Conservation (phyloP, 2,888 invertebrate species). For the Lasioglossum vierecki region DNA sequence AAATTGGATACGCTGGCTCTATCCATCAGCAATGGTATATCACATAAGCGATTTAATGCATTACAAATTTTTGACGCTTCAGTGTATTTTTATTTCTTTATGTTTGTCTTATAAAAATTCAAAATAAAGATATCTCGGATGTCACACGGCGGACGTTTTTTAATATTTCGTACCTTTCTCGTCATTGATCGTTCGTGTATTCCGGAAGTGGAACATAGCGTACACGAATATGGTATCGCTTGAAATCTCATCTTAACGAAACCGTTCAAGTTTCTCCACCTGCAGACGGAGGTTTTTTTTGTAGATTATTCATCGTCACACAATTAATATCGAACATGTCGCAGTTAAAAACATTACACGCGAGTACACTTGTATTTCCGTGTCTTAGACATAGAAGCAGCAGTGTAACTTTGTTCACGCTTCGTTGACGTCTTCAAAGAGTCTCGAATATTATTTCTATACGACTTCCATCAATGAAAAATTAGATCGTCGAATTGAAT, state of each 20-base stretch:
- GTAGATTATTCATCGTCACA: constrained; percentile 32
- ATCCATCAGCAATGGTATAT: constrained; percentile 70
- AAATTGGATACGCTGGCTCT: constrained; percentile 68
- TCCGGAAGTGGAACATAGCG: constrained; percentile 48
- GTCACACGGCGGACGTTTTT: constrained; percentile 73
- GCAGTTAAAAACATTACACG: constrained; percentile 47
- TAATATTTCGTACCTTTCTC: constrained; percentile 72
- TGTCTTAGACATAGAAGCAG: constrained; percentile 66
- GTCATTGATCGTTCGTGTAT: constrained; percentile 28
- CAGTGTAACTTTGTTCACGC: constrained; percentile 44
- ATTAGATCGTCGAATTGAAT: constrained; percentile 28
- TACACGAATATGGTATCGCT: constrained; percentile 47
- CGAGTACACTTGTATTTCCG: constrained; percentile 54
- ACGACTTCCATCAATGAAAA: constrained; percentile 7
- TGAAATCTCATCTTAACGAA: constrained; percentile 18
- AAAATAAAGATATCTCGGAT: constrained; percentile 76
- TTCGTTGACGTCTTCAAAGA: constrained; percentile 39
- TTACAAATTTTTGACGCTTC: constrained; percentile 76
- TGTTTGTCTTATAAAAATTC: constrained; percentile 78
- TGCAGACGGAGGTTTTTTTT: constrained; percentile 6
- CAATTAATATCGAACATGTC: constrained; percentile 47
- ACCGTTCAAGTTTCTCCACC: constrained; percentile 23
- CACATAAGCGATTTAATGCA: constrained; percentile 74
- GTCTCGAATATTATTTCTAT: constrained; percentile 18
- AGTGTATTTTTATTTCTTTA: constrained; percentile 81